These are phyloP conservation scores for Aramus guarauna DNA, from an alignment of 2,113 vertebrate species.

Conservation along the genomic window DNA sequence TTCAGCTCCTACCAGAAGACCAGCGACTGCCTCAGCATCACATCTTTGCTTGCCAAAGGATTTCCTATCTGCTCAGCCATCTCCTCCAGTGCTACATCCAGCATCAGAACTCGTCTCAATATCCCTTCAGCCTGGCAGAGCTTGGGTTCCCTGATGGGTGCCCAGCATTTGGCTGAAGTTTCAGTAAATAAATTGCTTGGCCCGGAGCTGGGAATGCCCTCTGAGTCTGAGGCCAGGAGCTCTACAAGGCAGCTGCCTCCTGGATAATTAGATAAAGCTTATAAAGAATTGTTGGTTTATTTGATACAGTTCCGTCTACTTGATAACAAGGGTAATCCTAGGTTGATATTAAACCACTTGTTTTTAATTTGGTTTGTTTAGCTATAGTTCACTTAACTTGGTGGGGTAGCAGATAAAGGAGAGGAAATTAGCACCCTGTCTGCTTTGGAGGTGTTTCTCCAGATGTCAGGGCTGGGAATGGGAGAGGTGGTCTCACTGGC, in stretches of 20 bases:
- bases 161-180: not conserved
- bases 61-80: not conserved
- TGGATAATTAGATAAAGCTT: conserved; percentile 58
- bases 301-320: conserved; percentile 20
- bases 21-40: not conserved
- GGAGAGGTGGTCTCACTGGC: not conserved
- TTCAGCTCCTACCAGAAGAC: not conserved
- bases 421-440: conserved; percentile 56
- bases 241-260: conserved; percentile 28
- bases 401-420: conserved; percentile 44
- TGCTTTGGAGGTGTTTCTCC: not conserved
- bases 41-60: not conserved
- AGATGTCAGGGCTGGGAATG: not conserved
- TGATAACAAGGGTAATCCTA: conserved; percentile 36
- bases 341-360: conserved; percentile 51
- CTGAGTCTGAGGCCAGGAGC: not conserved
- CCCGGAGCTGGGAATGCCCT: not conserved
- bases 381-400: conserved; percentile 47
- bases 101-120: not conserved
- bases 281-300: conserved; percentile 58
- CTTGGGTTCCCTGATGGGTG: not conserved
- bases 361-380: conserved; percentile 64
- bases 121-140: not conserved
- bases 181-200: not conserved
- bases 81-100: not conserved